Percentiles rank a stretch among this genome's conserved stretches.
Conservation (phyloP, 2,797 vertebrate genomes). For the Labroides dimidiatus region DNA sequence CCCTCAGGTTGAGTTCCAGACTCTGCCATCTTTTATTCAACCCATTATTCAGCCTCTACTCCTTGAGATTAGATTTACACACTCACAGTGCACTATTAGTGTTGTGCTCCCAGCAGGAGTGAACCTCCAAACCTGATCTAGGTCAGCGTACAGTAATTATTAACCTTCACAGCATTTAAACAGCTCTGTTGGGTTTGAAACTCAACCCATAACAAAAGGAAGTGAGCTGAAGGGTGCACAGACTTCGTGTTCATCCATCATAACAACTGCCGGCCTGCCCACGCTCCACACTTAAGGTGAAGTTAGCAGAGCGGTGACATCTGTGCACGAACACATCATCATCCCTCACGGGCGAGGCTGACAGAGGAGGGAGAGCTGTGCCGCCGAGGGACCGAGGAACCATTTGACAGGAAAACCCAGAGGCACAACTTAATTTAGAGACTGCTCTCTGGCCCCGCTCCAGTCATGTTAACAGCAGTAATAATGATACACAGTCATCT, state of each 20-base stretch:
- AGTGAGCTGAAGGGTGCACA: conserved; percentile 28
- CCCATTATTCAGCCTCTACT: conserved; percentile 5
- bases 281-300: conserved; percentile 21
- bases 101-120: neutral
- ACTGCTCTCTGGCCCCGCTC: conserved; percentile 13
- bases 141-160: conserved; percentile 22
- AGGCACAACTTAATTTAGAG: conserved; percentile 41
- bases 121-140: conserved; percentile 10
- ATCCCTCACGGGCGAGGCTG: conserved; percentile 15
- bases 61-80: neutral
- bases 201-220: conserved; percentile 30
- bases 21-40: conserved; percentile 26
- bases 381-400: conserved; percentile 4
- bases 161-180: conserved; percentile 30
- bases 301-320: conserved; percentile 40
- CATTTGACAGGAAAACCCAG: conserved; percentile 21
- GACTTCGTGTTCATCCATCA: conserved; percentile 36
- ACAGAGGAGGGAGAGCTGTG: conserved; percentile 22
- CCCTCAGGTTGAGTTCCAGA: conserved; percentile 14
- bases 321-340: conserved; percentile 35
- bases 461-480: conserved; percentile 42
- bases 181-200: conserved; percentile 30
- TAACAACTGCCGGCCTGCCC: conserved; percentile 7
- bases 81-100: neutral
- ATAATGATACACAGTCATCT: conserved; percentile 48